Evolutionary conservation across 2,888 invertebrate species (phyloP), one percentile per base, ranked within the genome.

Genomic region (Polyommatus iphigenia): DNA sequence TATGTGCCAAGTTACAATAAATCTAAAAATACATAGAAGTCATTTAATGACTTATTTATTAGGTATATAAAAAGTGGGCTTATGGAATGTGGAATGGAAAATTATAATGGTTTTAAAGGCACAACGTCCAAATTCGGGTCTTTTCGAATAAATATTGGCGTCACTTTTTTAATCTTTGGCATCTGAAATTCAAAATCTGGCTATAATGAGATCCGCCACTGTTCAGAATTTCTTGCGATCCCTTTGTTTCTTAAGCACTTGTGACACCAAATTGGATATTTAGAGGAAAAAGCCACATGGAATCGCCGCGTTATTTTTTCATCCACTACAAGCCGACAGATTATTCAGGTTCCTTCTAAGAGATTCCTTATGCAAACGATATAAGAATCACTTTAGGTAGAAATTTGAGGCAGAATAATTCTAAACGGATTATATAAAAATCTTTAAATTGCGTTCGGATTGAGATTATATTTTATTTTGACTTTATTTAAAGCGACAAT

Each of bases 161-260:
- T 32, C 67, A 18, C 67, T 67, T 67, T 67, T 32, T 67, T 67
- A 67, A 67, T 32, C 67, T 32, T 67, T 67, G 67, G 1, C 67
- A 67, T 32, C 67, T 67, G 67, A 67, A 67, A 67, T 67, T 67
- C 29, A 67, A 67, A 67, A 29, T 32, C 67, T 15, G 67, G 15
- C 29, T 67, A 18, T 67, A 67, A 67, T 67, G 67, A 67, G 67
- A 67, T 67, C 67, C 15, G 67, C 67, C 29, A 67, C 67, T 67
- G 67, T 67, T 24, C 18, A 67, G 15, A 67, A 67, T 67, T 67
- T 67, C 67, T 67, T 67, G 29, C 15, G 67, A 67, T 29, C 29
- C 67, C 67, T 67, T 67, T 67, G 67, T 67, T 67, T 67, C 67
- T 67, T 67, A 67, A 29, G 67, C 67, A 67, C 67, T 67, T 67